Percentiles rank a stretch among this genome's conserved stretches.
Conservation (phyloP, 2,113 vertebrate genomes). For the Peromyscus californicus region DNA sequence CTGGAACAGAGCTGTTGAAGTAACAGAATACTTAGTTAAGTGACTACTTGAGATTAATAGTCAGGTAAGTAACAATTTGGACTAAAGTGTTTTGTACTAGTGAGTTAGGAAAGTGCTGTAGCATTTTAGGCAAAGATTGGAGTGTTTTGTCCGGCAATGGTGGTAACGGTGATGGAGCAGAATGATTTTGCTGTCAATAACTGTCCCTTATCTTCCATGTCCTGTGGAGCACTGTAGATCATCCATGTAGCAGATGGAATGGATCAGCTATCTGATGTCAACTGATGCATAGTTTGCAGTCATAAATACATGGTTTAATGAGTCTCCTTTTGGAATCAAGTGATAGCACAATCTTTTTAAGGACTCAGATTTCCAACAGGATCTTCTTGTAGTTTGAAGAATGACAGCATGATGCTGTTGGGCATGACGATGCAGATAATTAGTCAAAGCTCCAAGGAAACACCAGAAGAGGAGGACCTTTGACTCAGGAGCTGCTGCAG, state of each 20-base stretch:
- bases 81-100: background rate
- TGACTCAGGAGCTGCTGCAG: slow-evolving; percentile 39
- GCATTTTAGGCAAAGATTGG: background rate
- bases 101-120: background rate
- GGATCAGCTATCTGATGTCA: background rate
- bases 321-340: background rate
- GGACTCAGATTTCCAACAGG: slow-evolving; percentile 24
- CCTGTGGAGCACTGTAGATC: background rate
- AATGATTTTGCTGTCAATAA: background rate
- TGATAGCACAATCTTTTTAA: background rate
- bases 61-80: background rate
- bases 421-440: slow-evolving; percentile 51
- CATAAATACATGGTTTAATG: background rate
- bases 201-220: slow-evolving; percentile 12
- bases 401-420: slow-evolving; percentile 9
- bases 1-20: background rate
- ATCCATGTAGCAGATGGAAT: background rate
- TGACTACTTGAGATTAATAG: background rate
- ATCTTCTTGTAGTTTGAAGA: slow-evolving; percentile 51
- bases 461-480: slow-evolving; percentile 10
- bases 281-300: slow-evolving; percentile 24
- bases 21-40: background rate
- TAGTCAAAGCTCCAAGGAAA: slow-evolving; percentile 60
- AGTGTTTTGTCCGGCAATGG: background rate
- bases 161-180: background rate